These are phyloP conservation scores for Dusona sp. DNA, from an alignment of 2,888 invertebrate genomes.

Conservation along the genomic window DNA sequence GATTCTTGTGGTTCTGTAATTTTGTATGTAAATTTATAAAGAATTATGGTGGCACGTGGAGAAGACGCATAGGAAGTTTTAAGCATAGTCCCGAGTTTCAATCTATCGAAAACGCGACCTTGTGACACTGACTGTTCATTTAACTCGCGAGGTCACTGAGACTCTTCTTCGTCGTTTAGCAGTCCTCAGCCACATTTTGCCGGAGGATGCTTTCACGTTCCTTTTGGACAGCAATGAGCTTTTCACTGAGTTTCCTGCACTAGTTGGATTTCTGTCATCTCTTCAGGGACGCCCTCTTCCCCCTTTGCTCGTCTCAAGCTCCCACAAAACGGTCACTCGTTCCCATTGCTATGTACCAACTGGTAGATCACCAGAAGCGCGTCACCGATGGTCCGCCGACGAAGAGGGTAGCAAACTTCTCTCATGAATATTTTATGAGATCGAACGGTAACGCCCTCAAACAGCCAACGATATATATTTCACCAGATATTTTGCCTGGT, in stretches of 20 bases:
- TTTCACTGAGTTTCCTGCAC: constrained; percentile 53
- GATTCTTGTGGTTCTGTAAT: not conserved
- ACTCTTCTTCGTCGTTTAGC: not conserved
- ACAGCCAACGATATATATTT: constrained; percentile 51
- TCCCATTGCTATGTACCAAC: constrained; percentile 2
- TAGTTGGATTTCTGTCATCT: not conserved
- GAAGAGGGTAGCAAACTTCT: constrained; percentile 54
- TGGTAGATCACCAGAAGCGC: constrained; percentile 39
- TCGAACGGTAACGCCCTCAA: constrained; percentile 59
- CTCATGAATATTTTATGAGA: constrained; percentile 67
- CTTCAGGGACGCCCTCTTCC: not conserved
- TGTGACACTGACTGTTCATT: not conserved
- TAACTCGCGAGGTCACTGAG: not conserved
- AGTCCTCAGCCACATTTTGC: constrained; percentile 10
- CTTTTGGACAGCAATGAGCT: constrained; percentile 35
- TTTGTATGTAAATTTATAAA: not conserved
- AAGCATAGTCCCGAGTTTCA: too few species aligned
- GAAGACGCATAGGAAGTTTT: not conserved
- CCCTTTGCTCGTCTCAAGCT: not conserved
- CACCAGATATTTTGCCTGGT: constrained; percentile 51
- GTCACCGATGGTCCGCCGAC: constrained; percentile 52
- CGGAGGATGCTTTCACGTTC: constrained; percentile 67
- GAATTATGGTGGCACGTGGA: not conserved
- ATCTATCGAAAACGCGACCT: not conserved
- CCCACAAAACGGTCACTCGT: constrained; percentile 18